These are phyloP conservation scores for Copidosoma aretas DNA, from an alignment of 2,888 invertebrate species.

Conservation along the genomic window DNA sequence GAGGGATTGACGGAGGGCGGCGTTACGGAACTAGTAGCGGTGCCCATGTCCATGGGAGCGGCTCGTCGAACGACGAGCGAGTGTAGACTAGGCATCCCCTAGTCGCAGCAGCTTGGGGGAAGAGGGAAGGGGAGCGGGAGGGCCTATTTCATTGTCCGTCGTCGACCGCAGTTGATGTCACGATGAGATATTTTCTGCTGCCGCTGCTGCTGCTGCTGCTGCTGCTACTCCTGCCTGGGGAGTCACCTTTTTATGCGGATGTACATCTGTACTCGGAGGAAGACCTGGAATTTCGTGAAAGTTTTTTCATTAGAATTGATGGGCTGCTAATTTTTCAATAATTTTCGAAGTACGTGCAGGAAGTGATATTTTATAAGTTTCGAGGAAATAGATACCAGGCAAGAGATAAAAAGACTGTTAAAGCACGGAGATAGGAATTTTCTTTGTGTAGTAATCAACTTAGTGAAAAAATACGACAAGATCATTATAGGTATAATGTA, in stretches of 20 bases:
- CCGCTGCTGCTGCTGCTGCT: too few relatives aligned
- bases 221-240: background rate
- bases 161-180: slow-evolving; percentile 28
- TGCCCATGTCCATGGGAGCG: slow-evolving; percentile 60
- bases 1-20: slow-evolving; percentile 53
- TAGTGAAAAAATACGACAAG: background rate
- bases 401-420: background rate
- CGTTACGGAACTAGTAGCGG: slow-evolving; percentile 59
- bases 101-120: slow-evolving; percentile 41
- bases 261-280: background rate
- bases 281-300: background rate
- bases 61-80: slow-evolving; percentile 63
- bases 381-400: background rate
- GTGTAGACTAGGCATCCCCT: slow-evolving; percentile 63
- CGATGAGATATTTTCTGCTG: background rate
- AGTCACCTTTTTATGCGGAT: background rate
- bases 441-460: background rate
- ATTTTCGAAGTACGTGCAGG: background rate
- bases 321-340: background rate
- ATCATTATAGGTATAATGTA: background rate
- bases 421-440: background rate
- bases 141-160: slow-evolving; percentile 47
- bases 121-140: background rate
- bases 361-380: background rate
- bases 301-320: background rate